Evolutionary conservation across 2,888 invertebrate species (phyloP).

Genomic region (Oxytorus armatus): DNA sequence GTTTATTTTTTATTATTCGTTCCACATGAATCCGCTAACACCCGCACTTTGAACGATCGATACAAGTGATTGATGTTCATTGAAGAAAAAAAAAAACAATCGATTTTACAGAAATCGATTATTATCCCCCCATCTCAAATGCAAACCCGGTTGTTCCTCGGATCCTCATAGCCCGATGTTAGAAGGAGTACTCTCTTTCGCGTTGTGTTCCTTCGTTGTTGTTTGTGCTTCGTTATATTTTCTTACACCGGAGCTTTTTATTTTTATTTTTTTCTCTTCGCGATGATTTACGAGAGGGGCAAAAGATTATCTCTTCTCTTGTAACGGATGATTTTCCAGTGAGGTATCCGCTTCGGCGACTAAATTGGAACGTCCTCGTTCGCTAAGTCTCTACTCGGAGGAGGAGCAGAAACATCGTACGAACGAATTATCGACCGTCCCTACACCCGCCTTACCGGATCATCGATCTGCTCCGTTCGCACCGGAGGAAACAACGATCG

Average conservation of each 20-base stretch:
- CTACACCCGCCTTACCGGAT: constrained; percentile 74
- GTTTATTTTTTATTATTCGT: constrained; percentile 33
- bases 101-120: too few species aligned
- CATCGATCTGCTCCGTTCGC: constrained; percentile 71
- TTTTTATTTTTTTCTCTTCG: neutral
- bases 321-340: constrained; percentile 66
- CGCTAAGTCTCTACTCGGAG: constrained; percentile 80
- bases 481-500: constrained; percentile 41
- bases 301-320: neutral
- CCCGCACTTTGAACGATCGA: too few species aligned
- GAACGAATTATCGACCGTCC: constrained; percentile 74
- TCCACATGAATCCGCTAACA: too few species aligned
- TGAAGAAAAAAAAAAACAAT: too few species aligned
- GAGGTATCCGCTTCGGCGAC: constrained; percentile 67
- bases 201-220: neutral
- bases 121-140: too few species aligned
- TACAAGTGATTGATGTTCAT: too few species aligned
- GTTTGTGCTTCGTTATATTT: neutral
- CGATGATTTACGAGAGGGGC: neutral
- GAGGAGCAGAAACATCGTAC: constrained; percentile 78
- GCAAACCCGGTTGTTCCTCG: too few species aligned
- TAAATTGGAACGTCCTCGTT: constrained; percentile 80
- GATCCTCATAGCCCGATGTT: too few species aligned
- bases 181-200: too few species aligned
- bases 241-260: too few species aligned